Conservation (phyloP, 2,888 invertebrate species). For the Lypha dubia region DNA sequence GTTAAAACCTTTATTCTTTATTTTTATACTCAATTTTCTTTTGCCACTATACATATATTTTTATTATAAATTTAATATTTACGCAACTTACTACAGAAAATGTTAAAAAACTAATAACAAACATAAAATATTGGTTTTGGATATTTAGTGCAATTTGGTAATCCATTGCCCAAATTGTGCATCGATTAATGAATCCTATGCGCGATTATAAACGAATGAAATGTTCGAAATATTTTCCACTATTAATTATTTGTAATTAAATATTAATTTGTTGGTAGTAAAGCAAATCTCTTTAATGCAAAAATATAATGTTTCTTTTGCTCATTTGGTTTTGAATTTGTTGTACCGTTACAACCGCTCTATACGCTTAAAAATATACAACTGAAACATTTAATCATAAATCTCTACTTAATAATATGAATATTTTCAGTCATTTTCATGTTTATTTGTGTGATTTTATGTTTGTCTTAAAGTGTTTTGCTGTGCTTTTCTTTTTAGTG, state of each 20-base stretch:
- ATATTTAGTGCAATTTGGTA: slow-evolving; percentile 72
- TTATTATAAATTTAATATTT: slow-evolving; percentile 3
- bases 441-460: slow-evolving; percentile 21
- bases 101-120: slow-evolving; percentile 63
- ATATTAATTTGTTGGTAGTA: slow-evolving; percentile 2
- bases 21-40: slow-evolving; percentile 21
- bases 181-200: slow-evolving; percentile 34
- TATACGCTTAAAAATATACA: slow-evolving; percentile 76
- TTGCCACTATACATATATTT: slow-evolving; percentile 21
- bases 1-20: no score
- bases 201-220: slow-evolving; percentile 2
- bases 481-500: slow-evolving; percentile 34
- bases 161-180: slow-evolving; percentile 75
- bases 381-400: slow-evolving; percentile 77
- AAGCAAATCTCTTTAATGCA: slow-evolving; percentile 16
- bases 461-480: slow-evolving; percentile 28
- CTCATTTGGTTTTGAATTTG: background rate
- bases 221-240: background rate
- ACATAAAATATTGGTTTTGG: slow-evolving; percentile 44
- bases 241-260: slow-evolving; percentile 33
- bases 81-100: slow-evolving; percentile 64
- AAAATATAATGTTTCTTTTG: slow-evolving; percentile 20
- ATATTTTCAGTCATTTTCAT: slow-evolving; percentile 45
- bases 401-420: slow-evolving; percentile 76
- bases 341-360: slow-evolving; percentile 68